phyloP scores from a whole-genome alignment of 2,888 invertebrate species.

The Gastrophysa polygoni region DNA sequence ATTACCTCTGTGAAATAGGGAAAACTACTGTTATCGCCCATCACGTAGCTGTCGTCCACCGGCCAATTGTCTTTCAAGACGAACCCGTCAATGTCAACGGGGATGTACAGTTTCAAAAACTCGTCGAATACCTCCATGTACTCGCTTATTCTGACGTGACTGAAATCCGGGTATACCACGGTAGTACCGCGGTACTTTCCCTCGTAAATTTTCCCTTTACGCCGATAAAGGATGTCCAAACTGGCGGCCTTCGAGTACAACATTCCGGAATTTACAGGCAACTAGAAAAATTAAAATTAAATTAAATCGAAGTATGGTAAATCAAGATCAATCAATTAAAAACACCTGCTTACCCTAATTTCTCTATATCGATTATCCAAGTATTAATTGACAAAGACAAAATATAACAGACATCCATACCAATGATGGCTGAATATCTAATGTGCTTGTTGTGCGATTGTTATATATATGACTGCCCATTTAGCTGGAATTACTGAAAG shows the following conservation, averaged over 20 bases:
- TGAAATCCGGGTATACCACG: conserved; percentile 54
- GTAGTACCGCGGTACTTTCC: conserved; percentile 46
- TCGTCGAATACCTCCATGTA: conserved; percentile 42
- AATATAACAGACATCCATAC: too few species aligned
- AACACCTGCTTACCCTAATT: too few species aligned
- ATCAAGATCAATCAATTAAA: too few species aligned
- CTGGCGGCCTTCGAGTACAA: conserved; percentile 43
- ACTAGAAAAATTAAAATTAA: conserved; percentile 16
- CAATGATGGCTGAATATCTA: too few species aligned
- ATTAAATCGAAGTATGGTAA: not conserved
- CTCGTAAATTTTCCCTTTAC: conserved; percentile 35
- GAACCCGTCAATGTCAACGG: conserved; percentile 55
- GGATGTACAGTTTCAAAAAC: conserved; percentile 31
- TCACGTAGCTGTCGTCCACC: conserved; percentile 51
- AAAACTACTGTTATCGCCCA: conserved; percentile 52
- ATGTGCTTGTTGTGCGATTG: too few species aligned
- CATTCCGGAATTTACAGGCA: conserved; percentile 16
- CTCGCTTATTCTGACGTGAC: conserved; percentile 32
- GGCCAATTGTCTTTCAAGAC: conserved; percentile 66
- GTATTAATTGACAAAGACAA: too few species aligned
- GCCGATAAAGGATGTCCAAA: conserved; percentile 46
- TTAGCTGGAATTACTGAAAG: too few species aligned
- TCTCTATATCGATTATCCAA: too few species aligned
- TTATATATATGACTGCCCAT: too few species aligned
- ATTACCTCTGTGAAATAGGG: conserved; percentile 63